Evolutionary conservation across 2,113 vertebrate species (phyloP).

Genomic region (Phalacrocorax brasilianus): DNA sequence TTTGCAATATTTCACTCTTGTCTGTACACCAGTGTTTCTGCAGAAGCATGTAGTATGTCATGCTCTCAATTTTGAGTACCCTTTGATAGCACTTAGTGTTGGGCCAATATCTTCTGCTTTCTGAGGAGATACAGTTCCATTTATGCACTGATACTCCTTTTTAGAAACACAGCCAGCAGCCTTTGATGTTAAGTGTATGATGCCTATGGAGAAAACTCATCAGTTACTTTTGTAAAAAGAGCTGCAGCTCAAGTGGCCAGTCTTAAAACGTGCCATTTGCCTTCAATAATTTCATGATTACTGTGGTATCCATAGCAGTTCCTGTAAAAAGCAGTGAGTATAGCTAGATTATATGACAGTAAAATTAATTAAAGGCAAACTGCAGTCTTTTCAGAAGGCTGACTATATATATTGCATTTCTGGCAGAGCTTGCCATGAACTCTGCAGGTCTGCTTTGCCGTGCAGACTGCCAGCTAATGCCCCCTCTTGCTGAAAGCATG

Average conservation of each 20-base stretch:
- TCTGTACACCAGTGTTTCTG: neutral
- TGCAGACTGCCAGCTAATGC: neutral
- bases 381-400: neutral
- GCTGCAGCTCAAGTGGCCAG: neutral
- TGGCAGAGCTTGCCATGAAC: neutral
- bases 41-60: neutral
- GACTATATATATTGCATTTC: neutral
- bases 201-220: neutral
- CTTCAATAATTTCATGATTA: neutral
- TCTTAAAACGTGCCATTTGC: neutral
- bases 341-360: neutral
- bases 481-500: neutral
- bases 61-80: neutral
- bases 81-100: neutral
- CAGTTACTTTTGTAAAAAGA: neutral
- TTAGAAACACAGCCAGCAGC: neutral
- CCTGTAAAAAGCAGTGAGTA: neutral
- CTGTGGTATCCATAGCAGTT: neutral
- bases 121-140: neutral
- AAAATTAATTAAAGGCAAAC: slow-evolving; percentile 5
- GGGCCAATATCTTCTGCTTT: neutral
- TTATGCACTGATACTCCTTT: neutral
- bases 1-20: neutral
- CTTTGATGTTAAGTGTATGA: neutral
- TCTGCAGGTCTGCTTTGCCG: neutral